These are phyloP conservation scores for Nudaria mundana DNA, from an alignment of 2,888 invertebrate genomes.

Conservation along the genomic window DNA sequence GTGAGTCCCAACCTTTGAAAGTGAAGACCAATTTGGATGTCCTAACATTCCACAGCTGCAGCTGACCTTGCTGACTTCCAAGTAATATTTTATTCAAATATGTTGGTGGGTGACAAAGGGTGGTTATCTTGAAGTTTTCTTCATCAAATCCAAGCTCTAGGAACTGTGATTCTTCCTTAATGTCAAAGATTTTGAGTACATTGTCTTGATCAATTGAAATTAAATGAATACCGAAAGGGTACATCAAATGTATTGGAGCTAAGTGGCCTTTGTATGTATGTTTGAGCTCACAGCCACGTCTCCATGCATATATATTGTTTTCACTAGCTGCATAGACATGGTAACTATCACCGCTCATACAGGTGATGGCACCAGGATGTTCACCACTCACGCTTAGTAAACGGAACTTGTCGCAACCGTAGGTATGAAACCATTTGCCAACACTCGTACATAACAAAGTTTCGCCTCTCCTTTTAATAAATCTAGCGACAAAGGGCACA, in stretches of 20 bases:
- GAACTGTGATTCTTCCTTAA: constrained; percentile 85
- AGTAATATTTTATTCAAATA: constrained; percentile 96
- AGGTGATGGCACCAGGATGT: constrained; percentile 90
- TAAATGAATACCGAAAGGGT: constrained; percentile 93
- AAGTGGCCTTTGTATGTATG: constrained; percentile 90
- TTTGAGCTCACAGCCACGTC: constrained; percentile 90
- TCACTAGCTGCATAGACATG: constrained; percentile 90
- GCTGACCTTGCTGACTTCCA: constrained; percentile 90
- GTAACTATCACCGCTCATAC: constrained; percentile 87
- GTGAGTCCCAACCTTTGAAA: constrained; percentile 87
- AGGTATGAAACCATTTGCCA: constrained; percentile 95
- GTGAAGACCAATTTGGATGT: constrained; percentile 87
- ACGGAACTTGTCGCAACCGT: constrained; percentile 90
- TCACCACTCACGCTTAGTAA: constrained; percentile 91
- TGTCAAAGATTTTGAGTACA: constrained; percentile 91
- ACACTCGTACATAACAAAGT: constrained; percentile 94
- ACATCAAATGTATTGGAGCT: constrained; percentile 85
- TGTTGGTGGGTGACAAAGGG: constrained; percentile 95
- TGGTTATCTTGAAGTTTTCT: constrained; percentile 87
- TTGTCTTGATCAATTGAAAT: constrained; percentile 92
- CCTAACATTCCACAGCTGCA: constrained; percentile 96
- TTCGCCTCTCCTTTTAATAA: constrained; percentile 92
- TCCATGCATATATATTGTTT: constrained; percentile 92
- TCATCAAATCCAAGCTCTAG: constrained; percentile 85
- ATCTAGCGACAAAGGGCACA: constrained; percentile 91